phyloP scores from a whole-genome alignment of 2,113 vertebrate genomes.

The Lophius piscatorius region DNA sequence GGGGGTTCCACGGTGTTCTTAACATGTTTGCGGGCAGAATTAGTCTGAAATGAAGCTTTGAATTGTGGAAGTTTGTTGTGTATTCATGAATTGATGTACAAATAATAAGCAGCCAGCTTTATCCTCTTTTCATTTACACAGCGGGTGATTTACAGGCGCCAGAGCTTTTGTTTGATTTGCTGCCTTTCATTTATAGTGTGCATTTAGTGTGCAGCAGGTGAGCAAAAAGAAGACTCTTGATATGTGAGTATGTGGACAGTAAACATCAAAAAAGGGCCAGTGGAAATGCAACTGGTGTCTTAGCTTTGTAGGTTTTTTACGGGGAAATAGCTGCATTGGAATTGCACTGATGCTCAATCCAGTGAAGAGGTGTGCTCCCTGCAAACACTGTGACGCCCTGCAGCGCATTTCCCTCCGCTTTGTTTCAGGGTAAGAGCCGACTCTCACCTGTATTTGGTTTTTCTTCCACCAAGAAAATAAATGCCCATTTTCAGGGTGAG shows the following conservation, averaged over 20 bases:
- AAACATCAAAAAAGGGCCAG: slow-evolving; percentile 19
- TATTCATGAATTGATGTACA: slow-evolving; percentile 24
- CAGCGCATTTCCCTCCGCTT: too few species aligned
- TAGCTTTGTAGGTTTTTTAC: slow-evolving; percentile 49
- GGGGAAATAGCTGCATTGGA: slow-evolving; percentile 24
- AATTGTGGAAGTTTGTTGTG: slow-evolving; percentile 14
- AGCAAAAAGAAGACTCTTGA: slow-evolving; percentile 28
- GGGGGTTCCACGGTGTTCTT: slow-evolving; percentile 27
- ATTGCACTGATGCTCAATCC: slow-evolving; percentile 32
- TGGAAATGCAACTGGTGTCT: slow-evolving; percentile 26
- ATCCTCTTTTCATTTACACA: slow-evolving; percentile 6
- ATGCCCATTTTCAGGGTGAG: slow-evolving; percentile 31
- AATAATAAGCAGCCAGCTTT: slow-evolving; percentile 18
- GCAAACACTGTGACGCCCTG: slow-evolving; percentile 14
- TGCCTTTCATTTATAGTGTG: slow-evolving; percentile 38
- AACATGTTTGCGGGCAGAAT: slow-evolving; percentile 33
- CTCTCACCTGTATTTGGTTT: too few species aligned
- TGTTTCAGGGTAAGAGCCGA: too few species aligned
- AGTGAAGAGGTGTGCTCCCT: slow-evolving; percentile 20
- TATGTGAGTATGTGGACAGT: slow-evolving; percentile 4
- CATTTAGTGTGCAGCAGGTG: slow-evolving; percentile 8
- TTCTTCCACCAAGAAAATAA: slow-evolving; percentile 40
- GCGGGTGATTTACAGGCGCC: slow-evolving; percentile 5
- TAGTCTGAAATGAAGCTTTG: slow-evolving; percentile 15
- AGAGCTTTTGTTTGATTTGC: slow-evolving; percentile 36